Percentiles rank a stretch among this genome's conserved stretches.
Evolutionary conservation across 2,797 vertebrate genomes (phyloP).

Genomic region (Cynopterus sphinx): DNA sequence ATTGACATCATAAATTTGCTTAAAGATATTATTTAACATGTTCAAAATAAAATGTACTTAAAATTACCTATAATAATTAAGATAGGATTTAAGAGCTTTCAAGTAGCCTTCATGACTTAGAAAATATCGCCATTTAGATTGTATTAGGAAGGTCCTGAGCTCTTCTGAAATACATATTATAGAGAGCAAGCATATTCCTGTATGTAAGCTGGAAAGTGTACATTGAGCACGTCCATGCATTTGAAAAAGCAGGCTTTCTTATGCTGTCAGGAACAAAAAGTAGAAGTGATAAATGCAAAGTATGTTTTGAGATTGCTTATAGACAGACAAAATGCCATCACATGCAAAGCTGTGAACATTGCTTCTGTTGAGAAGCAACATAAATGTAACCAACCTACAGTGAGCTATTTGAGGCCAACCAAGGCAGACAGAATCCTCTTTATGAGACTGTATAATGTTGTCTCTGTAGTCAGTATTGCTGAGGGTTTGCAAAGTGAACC

Average conservation of each 20-base stretch:
- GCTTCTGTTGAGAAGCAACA: neutral
- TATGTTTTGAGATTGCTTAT: conserved; percentile 12
- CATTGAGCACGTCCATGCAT: neutral
- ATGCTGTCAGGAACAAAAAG: neutral
- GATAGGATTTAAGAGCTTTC: conserved; percentile 18
- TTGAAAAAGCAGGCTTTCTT: conserved; percentile 18
- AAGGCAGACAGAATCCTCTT: neutral
- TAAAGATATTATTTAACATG: conserved; percentile 39
- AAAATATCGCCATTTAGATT: neutral
- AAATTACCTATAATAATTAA: conserved; percentile 31
- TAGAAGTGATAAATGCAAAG: conserved; percentile 18
- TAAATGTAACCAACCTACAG: neutral
- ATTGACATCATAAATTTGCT: conserved; percentile 44
- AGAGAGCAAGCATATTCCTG: neutral
- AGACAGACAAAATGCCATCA: conserved; percentile 11
- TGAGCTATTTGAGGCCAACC: neutral
- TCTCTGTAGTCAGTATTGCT: conserved; percentile 12
- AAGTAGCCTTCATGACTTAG: neutral
- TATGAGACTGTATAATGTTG: neutral
- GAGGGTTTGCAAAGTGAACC: neutral
- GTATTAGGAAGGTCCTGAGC: neutral
- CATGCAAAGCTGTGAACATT: neutral
- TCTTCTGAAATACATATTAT: neutral
- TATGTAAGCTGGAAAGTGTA: neutral
- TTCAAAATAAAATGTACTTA: neutral